Conservation (phyloP, 2,797 vertebrate species). For the Etheostoma nigrum region DNA sequence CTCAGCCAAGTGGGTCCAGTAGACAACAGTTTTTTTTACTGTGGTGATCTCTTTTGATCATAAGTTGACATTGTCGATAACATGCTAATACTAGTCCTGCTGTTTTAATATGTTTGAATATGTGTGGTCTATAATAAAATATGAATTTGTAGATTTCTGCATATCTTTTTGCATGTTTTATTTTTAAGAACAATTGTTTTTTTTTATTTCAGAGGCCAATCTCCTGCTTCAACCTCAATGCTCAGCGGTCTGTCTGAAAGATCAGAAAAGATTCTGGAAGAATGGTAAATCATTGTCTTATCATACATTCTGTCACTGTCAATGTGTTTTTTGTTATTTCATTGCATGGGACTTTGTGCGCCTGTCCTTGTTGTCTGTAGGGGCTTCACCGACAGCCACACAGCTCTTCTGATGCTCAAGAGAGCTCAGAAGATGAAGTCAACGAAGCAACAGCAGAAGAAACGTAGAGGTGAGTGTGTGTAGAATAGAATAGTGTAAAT, state of each 20-base stretch:
- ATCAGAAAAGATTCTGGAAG: conserved; percentile 91
- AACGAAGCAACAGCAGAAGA: conserved; percentile 82
- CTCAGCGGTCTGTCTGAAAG: conserved; percentile 79
- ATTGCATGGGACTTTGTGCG: neutral
- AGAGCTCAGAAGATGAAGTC: conserved; percentile 93
- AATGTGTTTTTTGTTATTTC: neutral
- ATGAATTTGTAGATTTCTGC: neutral
- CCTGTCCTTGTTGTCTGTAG: conserved; percentile 71
- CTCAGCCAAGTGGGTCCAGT: neutral
- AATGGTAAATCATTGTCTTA: conserved; percentile 87
- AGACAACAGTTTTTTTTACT: too few species aligned
- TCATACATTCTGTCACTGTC: neutral
- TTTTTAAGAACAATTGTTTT: conserved; percentile 6
- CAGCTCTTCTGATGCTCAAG: conserved; percentile 92
- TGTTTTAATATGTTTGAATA: too few species aligned
- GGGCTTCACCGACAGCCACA: conserved; percentile 91
- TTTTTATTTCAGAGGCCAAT: conserved; percentile 69
- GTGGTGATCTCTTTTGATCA: too few species aligned
- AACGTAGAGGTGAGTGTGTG: conserved; percentile 79
- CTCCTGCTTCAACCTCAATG: conserved; percentile 64
- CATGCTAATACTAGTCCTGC: too few species aligned
- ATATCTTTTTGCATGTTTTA: neutral
- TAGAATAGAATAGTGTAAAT: neutral
- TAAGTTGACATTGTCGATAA: too few species aligned
- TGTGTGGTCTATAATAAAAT: neutral